Conservation (phyloP, 1,140 invertebrate genomes). For the Calosoma granatense region DNA sequence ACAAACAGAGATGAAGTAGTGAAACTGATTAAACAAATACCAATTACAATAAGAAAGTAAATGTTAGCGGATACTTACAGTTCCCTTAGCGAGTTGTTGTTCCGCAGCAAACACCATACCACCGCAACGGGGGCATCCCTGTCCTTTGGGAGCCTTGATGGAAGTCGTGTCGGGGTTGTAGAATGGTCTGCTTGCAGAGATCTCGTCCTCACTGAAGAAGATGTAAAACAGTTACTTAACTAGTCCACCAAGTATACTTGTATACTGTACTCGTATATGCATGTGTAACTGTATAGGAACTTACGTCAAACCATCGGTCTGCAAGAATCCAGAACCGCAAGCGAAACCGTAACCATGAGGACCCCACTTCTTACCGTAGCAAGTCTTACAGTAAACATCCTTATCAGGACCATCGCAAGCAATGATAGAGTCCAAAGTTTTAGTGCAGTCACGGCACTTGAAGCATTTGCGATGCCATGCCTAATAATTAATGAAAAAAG, state of each 20-base stretch:
- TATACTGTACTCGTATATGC: not conserved
- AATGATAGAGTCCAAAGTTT: constrained; percentile 85
- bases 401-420: constrained; percentile 83
- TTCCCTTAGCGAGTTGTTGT: constrained; percentile 86
- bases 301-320: constrained; percentile 78
- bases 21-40: constrained; percentile 4
- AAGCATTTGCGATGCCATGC: constrained; percentile 98
- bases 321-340: constrained; percentile 86
- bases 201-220: constrained; percentile 62
- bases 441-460: constrained; percentile 89
- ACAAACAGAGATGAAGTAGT: constrained; percentile 24
- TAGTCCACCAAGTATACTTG: not conserved
- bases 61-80: constrained; percentile 40
- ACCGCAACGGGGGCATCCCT: constrained; percentile 84
- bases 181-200: constrained; percentile 61
- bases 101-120: constrained; percentile 91
- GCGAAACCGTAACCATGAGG: constrained; percentile 93
- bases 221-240: constrained; percentile 9
- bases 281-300: constrained; percentile 28
- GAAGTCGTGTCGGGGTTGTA: constrained; percentile 78
- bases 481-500: constrained; percentile 41
- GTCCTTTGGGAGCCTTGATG: constrained; percentile 75
- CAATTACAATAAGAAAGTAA: no score
- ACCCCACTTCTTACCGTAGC: constrained; percentile 88
- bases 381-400: constrained; percentile 89